A percentile compares a stretch with the other conserved stretches of the same genome.
phyloP scores from a whole-genome alignment of 1,140 invertebrate genomes.

The Platyscapa corneri region DNA sequence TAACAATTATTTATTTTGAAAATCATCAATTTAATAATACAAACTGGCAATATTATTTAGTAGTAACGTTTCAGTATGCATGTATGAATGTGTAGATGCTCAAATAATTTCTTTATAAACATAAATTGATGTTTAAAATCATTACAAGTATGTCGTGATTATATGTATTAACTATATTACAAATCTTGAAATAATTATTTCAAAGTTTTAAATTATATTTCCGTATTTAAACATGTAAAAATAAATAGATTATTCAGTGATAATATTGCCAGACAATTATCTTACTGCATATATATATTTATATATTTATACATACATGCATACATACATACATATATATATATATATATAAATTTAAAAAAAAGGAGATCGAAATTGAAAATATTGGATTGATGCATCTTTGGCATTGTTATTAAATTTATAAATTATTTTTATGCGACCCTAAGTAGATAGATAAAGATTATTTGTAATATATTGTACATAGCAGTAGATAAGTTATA shows the following conservation, averaged over 20 bases:
- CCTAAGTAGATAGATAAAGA: conserved; percentile 60
- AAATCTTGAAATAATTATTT: neutral
- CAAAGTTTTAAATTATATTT: neutral
- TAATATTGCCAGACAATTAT: neutral
- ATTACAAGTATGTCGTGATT: neutral
- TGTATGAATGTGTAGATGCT: conserved; percentile 40
- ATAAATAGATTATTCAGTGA: neutral
- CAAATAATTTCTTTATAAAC: conserved; percentile 23
- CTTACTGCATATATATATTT: conserved; percentile 12
- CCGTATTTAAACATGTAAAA: neutral
- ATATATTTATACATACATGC: too few relatives aligned
- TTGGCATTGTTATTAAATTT: conserved; percentile 48
- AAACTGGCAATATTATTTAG: conserved; percentile 37
- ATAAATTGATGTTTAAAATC: conserved; percentile 10
- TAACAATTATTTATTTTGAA: conserved; percentile 21
- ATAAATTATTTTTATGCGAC: conserved; percentile 64
- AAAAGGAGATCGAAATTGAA: neutral
- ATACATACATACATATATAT: too few relatives aligned
- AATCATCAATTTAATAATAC: conserved; percentile 33
- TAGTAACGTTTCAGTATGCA: neutral
- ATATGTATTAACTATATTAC: neutral
- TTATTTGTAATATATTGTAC: conserved; percentile 73
- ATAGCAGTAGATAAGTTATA: conserved; percentile 67
- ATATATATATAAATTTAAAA: too few relatives aligned
- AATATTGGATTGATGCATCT: conserved; percentile 22